Evolutionary conservation across 2,797 vertebrate genomes (phyloP).

Genomic region (Rhinella marina): DNA sequence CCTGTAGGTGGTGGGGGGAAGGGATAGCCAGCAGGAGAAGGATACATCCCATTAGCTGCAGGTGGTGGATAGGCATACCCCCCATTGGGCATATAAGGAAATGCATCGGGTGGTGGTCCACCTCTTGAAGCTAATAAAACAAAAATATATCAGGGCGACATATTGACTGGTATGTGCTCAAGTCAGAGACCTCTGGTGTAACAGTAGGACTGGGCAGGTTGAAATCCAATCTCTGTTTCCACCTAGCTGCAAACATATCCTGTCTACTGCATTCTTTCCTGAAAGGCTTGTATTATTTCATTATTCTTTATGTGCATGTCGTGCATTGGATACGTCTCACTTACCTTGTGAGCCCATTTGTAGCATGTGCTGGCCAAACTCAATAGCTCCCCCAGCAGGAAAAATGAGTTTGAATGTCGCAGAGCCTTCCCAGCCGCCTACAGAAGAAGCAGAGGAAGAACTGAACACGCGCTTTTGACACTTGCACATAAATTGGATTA

Average conservation of each 20-base stretch:
- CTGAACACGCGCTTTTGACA: not conserved
- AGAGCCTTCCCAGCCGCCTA: conserved; percentile 95
- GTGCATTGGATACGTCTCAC: not conserved
- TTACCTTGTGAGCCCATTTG: conserved; percentile 93
- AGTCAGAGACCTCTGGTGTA: not conserved
- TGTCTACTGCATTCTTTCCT: not conserved
- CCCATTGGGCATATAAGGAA: conserved; percentile 90
- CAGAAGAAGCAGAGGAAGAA: conserved; percentile 39
- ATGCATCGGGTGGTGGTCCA: conserved; percentile 83
- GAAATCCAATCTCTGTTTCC: not conserved
- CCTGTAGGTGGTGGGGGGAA: conserved; percentile 80
- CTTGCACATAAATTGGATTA: not conserved
- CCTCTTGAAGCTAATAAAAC: conserved; percentile 87
- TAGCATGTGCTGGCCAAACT: conserved; percentile 95
- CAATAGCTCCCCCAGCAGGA: conserved; percentile 90
- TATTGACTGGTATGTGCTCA: not conserved
- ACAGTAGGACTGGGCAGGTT: not conserved
- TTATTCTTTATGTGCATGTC: not conserved
- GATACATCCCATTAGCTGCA: conserved; percentile 85
- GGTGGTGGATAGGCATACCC: conserved; percentile 82
- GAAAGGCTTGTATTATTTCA: not conserved
- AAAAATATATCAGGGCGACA: not conserved
- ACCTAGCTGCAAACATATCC: not conserved
- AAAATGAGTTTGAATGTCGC: conserved; percentile 88
- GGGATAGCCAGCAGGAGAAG: conserved; percentile 83